Evolutionary conservation across 2,113 vertebrate genomes (phyloP), one percentile per base, ranked within the genome.

Genomic region (Hypocryptadius cinnamomeus): DNA sequence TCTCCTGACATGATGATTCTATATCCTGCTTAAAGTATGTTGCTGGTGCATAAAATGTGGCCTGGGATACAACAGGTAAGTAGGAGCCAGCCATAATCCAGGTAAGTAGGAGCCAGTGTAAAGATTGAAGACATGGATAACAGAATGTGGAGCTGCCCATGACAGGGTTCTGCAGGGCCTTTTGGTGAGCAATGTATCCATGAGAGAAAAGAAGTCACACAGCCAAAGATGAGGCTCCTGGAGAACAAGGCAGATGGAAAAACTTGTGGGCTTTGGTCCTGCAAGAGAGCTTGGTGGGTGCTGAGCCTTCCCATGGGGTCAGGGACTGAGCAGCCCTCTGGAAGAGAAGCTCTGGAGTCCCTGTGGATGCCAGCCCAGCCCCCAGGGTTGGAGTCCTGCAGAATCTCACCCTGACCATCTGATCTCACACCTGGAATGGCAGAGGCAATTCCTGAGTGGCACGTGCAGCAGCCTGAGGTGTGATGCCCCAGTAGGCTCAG

Each of bases 401-500:
- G 11, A 35, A 37, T 17, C 61, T 53, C 69, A n/a, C 61, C 25
- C 13, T 51, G 37, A 33, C 33, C 37, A 11, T 18, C 35, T 37
- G 54, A 11, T 16, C 61, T 83, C 45, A 51, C 40, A 15, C 11
- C 30, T 74, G 70, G 20, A 31, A 15, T 6, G 37, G 71, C 61
- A 76, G 44, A 27, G 44, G 44, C 61, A 12, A 24, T 31, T 85
- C 42, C 65, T 1, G 2, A 25, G 56, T 30, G 40, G 20, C 70
- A 18, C 5, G 1, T 1, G 1, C 1, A 21, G 57, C 57, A 54
- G 57, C 35, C 24, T 6, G 3, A 33, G 42, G n/a, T 7, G 7
- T 0, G 0, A 6, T 56, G 15, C 13, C 33, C 22, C 5, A 0
- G 37, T 0, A 2, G 61, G 53, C 40, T 48, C 3, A 0, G 1